Base-by-base conservation (phyloP, 1,140 invertebrate species). In the Pseudomyrmex cubaensis region DNA sequence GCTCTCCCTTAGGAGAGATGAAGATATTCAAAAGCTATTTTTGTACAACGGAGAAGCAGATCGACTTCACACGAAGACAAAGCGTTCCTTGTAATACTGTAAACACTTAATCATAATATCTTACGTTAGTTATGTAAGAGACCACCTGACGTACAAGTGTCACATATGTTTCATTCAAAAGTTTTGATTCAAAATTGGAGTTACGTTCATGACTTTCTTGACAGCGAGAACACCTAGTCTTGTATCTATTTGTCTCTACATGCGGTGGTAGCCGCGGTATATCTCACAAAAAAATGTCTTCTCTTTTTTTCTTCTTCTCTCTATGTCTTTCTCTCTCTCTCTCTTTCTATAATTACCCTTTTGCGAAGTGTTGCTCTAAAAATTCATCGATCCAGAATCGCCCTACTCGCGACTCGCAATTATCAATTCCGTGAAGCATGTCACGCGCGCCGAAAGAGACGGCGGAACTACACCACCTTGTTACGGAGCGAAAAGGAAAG, bases 401-500 rank as follows among this genome's bases (percentile, higher is more conserved):
- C 13, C n/a, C 22, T n/a, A 35, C 13, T 67, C 17, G 52, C 25
- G 61, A 57, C n/a, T 86, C 69, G 63, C 70, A 83, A 76, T 83
- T 76, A 87, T 70, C 67, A 73, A 85, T 73, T 17, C 35, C 54
- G 25, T n/a, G 61, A 50, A 67, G 61, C n/a, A 48, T 66, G 54
- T 61, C 57, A 61, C 15, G 74, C 76, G 83, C 76, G 59, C 57
- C 57, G 63, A 13, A 25, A 17, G 75, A 69, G 54, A 82, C 50
- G 56, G 62, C 54, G 70, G 46, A 72, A 86, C 54, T 56, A 62
- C 54, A 59, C 17, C 69, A 56, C 52, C 69, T 84, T 74, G 67
- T 84, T 87, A 82, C 66, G 85, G 22, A 73, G 54, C 66, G 85
- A 88, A 82, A 88, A 78, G 84, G 83, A 87, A 88, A 87, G 84